Conservation (phyloP, 2,888 invertebrate species). For the Baronia brevicornis region DNA sequence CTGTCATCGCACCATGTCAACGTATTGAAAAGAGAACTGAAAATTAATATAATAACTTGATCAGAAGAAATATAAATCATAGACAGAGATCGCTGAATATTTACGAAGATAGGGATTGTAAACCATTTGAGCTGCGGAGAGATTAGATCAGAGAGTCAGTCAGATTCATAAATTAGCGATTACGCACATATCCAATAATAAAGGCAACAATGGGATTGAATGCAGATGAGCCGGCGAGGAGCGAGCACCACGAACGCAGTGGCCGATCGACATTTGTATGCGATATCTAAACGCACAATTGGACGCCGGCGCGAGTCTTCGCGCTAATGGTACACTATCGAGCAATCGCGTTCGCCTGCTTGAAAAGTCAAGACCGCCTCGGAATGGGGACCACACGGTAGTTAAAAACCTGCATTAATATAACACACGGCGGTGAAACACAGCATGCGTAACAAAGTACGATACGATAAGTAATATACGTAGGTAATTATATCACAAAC, state of each 20-base stretch:
- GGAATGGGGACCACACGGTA: conserved; percentile 59
- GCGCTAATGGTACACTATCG: conserved; percentile 75
- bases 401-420: conserved; percentile 58
- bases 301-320: conserved; percentile 72
- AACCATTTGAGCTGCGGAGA: conserved; percentile 26
- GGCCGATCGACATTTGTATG: conserved; percentile 73
- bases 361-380: conserved; percentile 66
- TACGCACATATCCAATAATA: conserved; percentile 67
- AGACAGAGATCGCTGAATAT: conserved; percentile 4
- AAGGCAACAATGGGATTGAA: conserved; percentile 74
- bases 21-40: conserved; percentile 1
- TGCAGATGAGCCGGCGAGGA: conserved; percentile 62
- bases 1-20: too few species aligned
- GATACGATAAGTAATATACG: too few species aligned
- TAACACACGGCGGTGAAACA: too few species aligned
- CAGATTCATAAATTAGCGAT: conserved; percentile 70
- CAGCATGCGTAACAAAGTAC: too few species aligned
- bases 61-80: too few species aligned
- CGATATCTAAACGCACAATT: conserved; percentile 74
- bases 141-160: conserved; percentile 43
- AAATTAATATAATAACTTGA: too few species aligned
- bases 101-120: too few species aligned
- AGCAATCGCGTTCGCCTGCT: conserved; percentile 57
- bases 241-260: conserved; percentile 28
- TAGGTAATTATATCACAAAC: too few species aligned